Percentiles rank a stretch among this genome's conserved stretches.
phyloP scores from a whole-genome alignment of 2,113 vertebrate species.

The Platysternon megacephalum region DNA sequence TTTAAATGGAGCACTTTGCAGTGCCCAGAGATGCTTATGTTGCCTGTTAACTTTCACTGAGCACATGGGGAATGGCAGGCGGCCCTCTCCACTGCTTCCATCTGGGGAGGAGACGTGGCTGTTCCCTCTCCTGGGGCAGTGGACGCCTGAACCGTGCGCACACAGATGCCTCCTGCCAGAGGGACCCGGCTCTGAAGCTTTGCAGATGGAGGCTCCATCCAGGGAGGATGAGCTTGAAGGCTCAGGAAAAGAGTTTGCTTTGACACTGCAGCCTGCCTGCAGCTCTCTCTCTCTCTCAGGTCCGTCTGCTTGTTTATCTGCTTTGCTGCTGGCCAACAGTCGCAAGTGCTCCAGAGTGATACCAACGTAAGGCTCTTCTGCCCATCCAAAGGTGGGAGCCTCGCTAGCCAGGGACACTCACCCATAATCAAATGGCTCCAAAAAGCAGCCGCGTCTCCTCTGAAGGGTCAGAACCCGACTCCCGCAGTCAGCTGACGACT shows the following conservation, averaged over 20 bases:
- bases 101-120: background rate
- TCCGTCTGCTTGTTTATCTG: accelerated
- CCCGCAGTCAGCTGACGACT: background rate
- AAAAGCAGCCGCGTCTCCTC: background rate
- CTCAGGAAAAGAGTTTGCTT: accelerated
- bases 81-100: background rate
- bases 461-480: background rate
- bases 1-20: background rate
- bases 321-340: background rate
- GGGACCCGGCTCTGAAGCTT: accelerated
- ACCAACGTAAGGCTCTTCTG: background rate
- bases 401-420: background rate
- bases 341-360: accelerated
- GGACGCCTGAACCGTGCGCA: background rate
- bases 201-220: accelerated
- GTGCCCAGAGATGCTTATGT: accelerated
- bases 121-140: accelerated
- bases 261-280: background rate
- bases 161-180: accelerated
- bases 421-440: background rate
- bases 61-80: background rate
- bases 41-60: accelerated
- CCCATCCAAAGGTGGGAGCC: background rate
- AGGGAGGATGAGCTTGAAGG: accelerated
- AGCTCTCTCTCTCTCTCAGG: accelerated